These are phyloP conservation scores for Apodemus agrarius DNA, from an alignment of 2,797 vertebrate genomes.

Conservation along the genomic window DNA sequence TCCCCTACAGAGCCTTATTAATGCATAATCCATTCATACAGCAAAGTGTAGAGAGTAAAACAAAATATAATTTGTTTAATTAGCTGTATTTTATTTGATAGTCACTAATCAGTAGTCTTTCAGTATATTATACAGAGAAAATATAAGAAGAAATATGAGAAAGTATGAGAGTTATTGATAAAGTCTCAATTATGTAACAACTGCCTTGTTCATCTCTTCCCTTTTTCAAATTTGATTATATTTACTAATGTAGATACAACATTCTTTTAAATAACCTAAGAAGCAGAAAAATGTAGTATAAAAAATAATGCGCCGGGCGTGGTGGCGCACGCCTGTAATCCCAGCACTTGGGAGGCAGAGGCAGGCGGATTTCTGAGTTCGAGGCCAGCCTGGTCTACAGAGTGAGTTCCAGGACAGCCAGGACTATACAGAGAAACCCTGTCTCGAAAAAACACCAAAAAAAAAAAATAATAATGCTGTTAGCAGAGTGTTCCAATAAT, in stretches of 20 bases:
- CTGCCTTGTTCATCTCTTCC: neutral
- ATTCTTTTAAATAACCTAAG: neutral
- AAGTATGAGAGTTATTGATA: neutral
- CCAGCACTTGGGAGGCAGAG: no score
- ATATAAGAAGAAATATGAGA: neutral
- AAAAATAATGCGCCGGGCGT: neutral
- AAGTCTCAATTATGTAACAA: neutral
- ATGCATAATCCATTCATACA: neutral
- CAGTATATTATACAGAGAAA: neutral
- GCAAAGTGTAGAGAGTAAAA: conserved; percentile 19
- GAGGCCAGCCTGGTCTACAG: no score
- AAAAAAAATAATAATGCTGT: no score
- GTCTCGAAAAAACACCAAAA: no score
- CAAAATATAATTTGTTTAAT: neutral
- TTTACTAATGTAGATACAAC: neutral
- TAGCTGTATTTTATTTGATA: neutral
- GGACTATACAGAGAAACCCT: no score
- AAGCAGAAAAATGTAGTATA: neutral
- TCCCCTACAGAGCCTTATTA: neutral
- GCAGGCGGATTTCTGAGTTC: no score
- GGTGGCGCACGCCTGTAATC: no score
- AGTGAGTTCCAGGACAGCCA: no score
- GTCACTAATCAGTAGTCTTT: neutral
- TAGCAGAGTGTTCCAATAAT: neutral
- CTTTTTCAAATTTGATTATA: neutral